A percentile compares a stretch with the other conserved stretches of the same genome.
Conservation (phyloP, 2,797 vertebrate species). For the Lutjanus campechanus region DNA sequence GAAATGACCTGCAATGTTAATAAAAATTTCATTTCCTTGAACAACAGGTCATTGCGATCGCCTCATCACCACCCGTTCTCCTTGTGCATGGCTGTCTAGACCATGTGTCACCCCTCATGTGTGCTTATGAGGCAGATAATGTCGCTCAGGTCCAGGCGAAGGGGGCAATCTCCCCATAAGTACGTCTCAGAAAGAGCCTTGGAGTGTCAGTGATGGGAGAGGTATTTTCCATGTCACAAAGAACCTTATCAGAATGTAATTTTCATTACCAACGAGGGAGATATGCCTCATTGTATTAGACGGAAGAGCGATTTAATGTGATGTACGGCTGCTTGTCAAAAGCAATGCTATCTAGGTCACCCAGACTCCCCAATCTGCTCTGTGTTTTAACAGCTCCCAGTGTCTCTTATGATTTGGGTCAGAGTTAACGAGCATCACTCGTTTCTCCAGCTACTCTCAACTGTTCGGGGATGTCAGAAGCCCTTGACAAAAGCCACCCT, state of each 20-base stretch:
- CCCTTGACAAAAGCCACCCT: constrained; percentile 70
- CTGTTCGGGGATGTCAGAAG: constrained; percentile 68
- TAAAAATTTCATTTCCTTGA: constrained; percentile 46
- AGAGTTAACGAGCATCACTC: constrained; percentile 82
- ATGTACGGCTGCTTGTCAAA: constrained; percentile 81
- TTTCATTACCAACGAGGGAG: constrained; percentile 77
- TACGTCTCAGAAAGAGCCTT: constrained; percentile 30
- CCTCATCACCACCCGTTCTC: constrained; percentile 39
- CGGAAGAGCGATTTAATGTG: constrained; percentile 81
- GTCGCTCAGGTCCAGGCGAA: constrained; percentile 46
- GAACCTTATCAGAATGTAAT: constrained; percentile 76
- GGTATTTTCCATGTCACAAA: constrained; percentile 76
- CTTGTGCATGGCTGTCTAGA: constrained; percentile 33
- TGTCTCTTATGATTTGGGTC: constrained; percentile 88
- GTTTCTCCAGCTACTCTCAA: constrained; percentile 67
- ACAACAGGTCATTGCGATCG: constrained; percentile 48
- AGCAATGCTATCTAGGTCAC: constrained; percentile 87
- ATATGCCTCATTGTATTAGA: constrained; percentile 78
- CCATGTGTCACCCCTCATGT: constrained; percentile 52
- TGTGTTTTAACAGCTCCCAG: constrained; percentile 84
- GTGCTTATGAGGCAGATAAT: constrained; percentile 61
- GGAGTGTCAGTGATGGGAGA: constrained; percentile 42
- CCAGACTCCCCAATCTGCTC: constrained; percentile 83
- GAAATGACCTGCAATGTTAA: constrained; percentile 24
- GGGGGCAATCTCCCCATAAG: constrained; percentile 43